phyloP scores from a whole-genome alignment of 1,140 invertebrate species.

The Steinernema khuongi region DNA sequence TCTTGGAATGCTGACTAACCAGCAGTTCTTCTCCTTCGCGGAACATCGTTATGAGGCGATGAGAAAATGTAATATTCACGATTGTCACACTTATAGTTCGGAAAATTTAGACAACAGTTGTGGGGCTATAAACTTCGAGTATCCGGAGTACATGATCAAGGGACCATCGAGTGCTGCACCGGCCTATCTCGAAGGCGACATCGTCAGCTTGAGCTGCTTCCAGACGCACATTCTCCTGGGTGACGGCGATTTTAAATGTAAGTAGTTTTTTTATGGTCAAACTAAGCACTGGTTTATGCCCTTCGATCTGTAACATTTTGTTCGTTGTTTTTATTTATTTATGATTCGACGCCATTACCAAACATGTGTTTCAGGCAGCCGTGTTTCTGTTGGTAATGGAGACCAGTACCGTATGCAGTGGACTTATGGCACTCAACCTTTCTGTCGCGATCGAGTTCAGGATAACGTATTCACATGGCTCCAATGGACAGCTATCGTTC shows the following conservation, averaged over 20 bases:
- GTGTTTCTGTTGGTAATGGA: conserved; percentile 12
- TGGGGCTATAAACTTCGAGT: conserved; percentile 36
- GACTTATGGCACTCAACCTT: conserved; percentile 28
- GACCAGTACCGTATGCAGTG: conserved; percentile 25
- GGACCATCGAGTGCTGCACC: conserved; percentile 17
- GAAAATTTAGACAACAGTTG: conserved; percentile 33
- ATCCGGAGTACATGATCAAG: conserved; percentile 37
- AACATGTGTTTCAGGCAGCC: conserved; percentile 19
- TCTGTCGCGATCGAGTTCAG: conserved; percentile 27
- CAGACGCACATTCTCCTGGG: conserved; percentile 33
- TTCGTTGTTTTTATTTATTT: neutral
- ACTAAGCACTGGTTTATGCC: neutral
- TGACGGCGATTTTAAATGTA: conserved; percentile 29
- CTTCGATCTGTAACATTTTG: neutral
- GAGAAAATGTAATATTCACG: neutral
- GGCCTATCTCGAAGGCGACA: conserved; percentile 33
- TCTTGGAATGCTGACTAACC: neutral
- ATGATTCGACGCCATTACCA: neutral
- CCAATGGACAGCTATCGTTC: conserved; percentile 22
- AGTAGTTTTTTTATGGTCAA: neutral
- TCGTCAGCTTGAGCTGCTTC: conserved; percentile 26
- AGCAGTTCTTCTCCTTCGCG: conserved; percentile 21
- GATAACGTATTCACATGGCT: conserved; percentile 31
- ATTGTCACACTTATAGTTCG: neutral
- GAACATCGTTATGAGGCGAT: conserved; percentile 20